phyloP scores from a whole-genome alignment of 2,888 invertebrate species.

The Spilarctia lutea region DNA sequence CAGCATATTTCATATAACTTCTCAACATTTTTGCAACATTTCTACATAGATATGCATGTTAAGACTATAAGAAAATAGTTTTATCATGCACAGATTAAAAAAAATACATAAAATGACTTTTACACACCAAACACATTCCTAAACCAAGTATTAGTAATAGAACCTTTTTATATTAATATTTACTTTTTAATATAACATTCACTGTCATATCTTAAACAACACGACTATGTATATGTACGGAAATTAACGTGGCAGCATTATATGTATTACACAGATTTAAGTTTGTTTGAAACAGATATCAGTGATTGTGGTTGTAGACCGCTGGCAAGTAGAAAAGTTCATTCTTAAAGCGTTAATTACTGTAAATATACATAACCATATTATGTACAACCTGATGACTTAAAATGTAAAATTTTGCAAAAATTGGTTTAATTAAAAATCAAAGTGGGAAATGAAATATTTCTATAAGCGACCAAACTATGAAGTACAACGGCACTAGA shows the following conservation, averaged over 20 bases:
- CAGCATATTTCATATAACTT: background rate
- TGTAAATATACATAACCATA: background rate
- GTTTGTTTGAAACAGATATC: background rate
- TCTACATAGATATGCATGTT: background rate
- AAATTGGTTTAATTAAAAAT: background rate
- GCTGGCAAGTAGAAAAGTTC: background rate
- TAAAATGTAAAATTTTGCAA: background rate
- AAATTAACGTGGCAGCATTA: background rate
- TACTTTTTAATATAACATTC: background rate
- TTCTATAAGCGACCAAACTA: too few relatives aligned
- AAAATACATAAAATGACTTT: background rate
- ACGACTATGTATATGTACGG: background rate
- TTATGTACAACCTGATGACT: conserved; percentile 4
- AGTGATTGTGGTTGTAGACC: background rate
- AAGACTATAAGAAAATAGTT: background rate
- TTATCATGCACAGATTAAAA: background rate
- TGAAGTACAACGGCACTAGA: too few relatives aligned
- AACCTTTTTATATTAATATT: background rate
- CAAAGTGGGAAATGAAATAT: too few relatives aligned
- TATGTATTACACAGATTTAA: background rate
- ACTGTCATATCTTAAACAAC: background rate
- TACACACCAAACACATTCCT: background rate
- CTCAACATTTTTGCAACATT: background rate
- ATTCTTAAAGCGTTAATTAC: background rate
- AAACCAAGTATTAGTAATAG: background rate